Base-by-base conservation (phyloP, 2,113 vertebrate species). In the Aspidoscelis tigris region DNA sequence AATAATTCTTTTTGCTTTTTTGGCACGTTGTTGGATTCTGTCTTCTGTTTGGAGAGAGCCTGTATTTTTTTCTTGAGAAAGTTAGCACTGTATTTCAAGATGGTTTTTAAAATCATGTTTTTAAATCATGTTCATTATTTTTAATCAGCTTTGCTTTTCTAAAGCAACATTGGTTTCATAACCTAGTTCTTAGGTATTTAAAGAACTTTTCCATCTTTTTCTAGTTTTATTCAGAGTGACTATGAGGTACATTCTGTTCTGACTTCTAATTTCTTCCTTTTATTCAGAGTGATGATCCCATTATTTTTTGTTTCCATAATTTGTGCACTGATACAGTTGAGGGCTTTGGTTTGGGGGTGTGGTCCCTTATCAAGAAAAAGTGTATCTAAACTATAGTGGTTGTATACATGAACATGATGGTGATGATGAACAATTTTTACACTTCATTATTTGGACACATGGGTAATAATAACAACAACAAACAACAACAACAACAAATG, bases 51-150 rank as follows among this genome's bases (percentile, higher is more conserved):
- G 78, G 81, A 84, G 78, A 73, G 76, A 84, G 68, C 55, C 76
- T 89, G 92, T 93, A 85, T 79, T 92, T 68, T 71, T 82, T 87
- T 93, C 91, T 89, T 84, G 82, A 90, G 88, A 82, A 89, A 7
- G 91, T 92, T 92, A 91, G 88, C 80, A 39, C 83, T 20, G 0
- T 88, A 80, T 91, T 93, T 94, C 90, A 78, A 92, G 83, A 90
- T 66, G 75, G 87, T 93, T 93, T 91, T 95, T 95, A 84, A 94
- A 95, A 92, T 89, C 80, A 80, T 87, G 73, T 89, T 95, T 33
- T 33, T 33, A 94, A 95, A 92, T 89, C 80, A 80, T 87, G 73
- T 89, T 95, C 93, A 92, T 91, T 91, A 91, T 88, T 90, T 81
- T 87, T 91, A 72, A 86, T 85, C 88, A 84, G 76, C 91, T 89